Conservation (phyloP, 2,797 vertebrate genomes). For the Intellagama lesueurii region DNA sequence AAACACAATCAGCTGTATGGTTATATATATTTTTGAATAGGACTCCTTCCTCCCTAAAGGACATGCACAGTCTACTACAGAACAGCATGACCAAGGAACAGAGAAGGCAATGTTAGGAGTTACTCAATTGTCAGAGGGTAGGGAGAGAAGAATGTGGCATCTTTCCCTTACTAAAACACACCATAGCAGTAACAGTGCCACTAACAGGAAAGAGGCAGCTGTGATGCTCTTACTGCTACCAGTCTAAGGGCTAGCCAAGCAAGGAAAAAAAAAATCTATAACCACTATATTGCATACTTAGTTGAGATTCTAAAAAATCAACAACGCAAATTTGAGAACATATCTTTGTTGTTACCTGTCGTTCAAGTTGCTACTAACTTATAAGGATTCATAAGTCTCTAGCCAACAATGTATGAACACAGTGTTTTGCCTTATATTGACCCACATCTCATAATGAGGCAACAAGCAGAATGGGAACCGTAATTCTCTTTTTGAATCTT, state of each 20-base stretch:
- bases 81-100: neutral
- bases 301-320: no score
- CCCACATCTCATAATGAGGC: neutral
- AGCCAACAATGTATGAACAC: neutral
- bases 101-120: neutral
- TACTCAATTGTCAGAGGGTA: no score
- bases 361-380: no score
- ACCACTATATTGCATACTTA: no score
- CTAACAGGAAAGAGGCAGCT: neutral
- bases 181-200: neutral
- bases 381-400: no score
- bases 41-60: neutral
- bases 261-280: no score
- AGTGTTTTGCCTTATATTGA: neutral
- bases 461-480: neutral
- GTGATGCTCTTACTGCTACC: neutral
- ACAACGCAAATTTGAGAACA: no score
- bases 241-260: neutral
- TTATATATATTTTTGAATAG: neutral
- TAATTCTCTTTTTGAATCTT: neutral
- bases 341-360: no score
- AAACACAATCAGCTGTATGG: neutral
- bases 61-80: neutral
- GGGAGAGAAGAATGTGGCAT: neutral
- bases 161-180: neutral